Base-by-base conservation (phyloP, 2,888 invertebrate species). In the Sycophila texana region DNA sequence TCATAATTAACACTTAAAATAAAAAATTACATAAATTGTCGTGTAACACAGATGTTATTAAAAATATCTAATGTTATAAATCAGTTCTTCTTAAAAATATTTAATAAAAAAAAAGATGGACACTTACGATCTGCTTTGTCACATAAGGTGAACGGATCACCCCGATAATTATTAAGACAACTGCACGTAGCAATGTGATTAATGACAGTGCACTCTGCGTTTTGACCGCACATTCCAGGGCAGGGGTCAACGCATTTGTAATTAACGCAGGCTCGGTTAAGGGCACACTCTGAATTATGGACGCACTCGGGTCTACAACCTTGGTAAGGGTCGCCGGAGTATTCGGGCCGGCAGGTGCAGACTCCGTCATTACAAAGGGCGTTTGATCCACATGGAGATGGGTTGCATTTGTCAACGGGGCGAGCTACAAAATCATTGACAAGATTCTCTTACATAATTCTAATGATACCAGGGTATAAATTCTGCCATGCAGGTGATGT, bases 231-330 rank as follows among this genome's bases (percentile, higher is more conserved):
- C 85, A 95, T 94, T 83, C 95, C 95, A 20, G 93, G 92, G 85
- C 97, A 97, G 5, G 97, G 97, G 89, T 97, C 94, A 22, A 93
- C 90, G 88, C 97, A 97, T 91, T 96, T 96, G 81, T 94, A 95
- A 83, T 94, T 93, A 51, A 95, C 91, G 87, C 97, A 97, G 20
- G 96, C 95, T 87, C 93, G 94, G 86, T 95, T 93, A 72, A 92
- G 90, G 0, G 94, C 91, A 88, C 97, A 97, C 86, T 97, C 96
- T 0, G 94, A 93, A 88, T 95, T 97, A 13, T 95, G 91, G 0
- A 95, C 93, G 89, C 97, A 97, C 91, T 96, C 96, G 5, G 96
- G 96, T 83, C 95, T 93, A 87, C 96, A 96, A 72, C 93, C 94
- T 76, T 93, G 92, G 73, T 91, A 91, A 1, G 92, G 91, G 82